Percentiles rank a stretch among this genome's conserved stretches.
These are phyloP conservation scores for Scyliorhinus canicula DNA, from an alignment of 2,797 vertebrate genomes.

Conservation along the genomic window DNA sequence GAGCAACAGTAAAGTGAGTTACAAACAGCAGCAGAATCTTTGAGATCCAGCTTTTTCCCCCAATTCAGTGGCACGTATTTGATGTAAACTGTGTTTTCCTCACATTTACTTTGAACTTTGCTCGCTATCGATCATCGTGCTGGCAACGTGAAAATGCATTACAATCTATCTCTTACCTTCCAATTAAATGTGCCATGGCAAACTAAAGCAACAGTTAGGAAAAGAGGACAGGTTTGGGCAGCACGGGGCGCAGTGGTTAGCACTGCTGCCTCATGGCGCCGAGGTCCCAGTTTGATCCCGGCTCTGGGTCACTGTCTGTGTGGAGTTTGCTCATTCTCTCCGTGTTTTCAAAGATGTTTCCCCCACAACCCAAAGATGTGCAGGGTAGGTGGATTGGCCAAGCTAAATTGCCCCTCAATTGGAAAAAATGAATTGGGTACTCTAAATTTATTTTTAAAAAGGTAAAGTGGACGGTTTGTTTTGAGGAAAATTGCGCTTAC, in stretches of 20 bases:
- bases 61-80: conserved; percentile 3
- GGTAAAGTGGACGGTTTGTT: background rate
- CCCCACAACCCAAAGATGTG: too few species aligned
- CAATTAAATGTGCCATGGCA: background rate
- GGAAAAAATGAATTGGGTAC: too few species aligned
- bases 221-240: too few species aligned
- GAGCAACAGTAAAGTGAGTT: background rate
- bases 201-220: background rate
- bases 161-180: background rate
- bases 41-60: background rate
- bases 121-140: background rate
- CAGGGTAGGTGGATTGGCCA: too few species aligned
- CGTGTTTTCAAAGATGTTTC: too few species aligned
- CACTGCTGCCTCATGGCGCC: too few species aligned
- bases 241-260: too few species aligned
- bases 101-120: background rate
- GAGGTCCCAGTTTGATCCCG: too few species aligned
- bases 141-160: background rate
- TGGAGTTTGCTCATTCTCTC: too few species aligned
- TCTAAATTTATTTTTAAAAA: too few species aligned
- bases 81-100: background rate
- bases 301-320: too few species aligned
- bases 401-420: too few species aligned
- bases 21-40: background rate
- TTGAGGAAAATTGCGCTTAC: background rate